Evolutionary conservation across 2,113 vertebrate genomes (phyloP).

Genomic region (Equus quagga): DNA sequence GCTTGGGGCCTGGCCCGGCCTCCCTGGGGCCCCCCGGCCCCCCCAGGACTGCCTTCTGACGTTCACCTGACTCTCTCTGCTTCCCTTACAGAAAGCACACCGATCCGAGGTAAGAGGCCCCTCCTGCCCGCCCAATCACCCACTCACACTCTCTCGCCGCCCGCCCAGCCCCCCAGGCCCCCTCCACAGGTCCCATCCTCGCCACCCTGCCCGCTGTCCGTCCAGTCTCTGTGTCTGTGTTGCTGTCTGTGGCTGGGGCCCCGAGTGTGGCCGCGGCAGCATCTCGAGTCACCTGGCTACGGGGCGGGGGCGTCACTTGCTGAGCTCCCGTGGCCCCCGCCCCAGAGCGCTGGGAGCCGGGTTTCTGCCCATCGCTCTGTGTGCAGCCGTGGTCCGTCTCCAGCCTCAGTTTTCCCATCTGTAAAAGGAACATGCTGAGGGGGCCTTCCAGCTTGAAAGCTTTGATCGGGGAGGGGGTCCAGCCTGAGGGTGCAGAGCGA

Average conservation of each 20-base stretch:
- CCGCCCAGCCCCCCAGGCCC: conserved; percentile 71
- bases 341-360: neutral
- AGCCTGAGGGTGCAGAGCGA: neutral
- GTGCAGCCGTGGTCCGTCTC: rapidly evolving
- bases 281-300: neutral
- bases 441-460: no score
- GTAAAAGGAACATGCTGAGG: neutral
- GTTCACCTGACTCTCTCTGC: conserved; percentile 88
- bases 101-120: conserved; percentile 98
- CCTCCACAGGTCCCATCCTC: neutral
- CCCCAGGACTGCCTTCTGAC: conserved; percentile 77
- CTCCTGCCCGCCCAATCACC: neutral
- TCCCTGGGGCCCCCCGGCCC: conserved; percentile 80
- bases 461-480: neutral
- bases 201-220: neutral
- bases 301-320: neutral
- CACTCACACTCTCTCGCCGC: conserved; percentile 65
- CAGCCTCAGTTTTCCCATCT: neutral
- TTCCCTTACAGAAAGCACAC: conserved; percentile 97
- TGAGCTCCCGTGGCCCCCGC: no score
- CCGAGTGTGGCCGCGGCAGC: neutral
- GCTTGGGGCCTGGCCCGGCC: conserved; percentile 74
- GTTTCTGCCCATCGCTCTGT: neutral
- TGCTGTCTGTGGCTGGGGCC: neutral
- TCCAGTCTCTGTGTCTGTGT: conserved; percentile 44